These are phyloP conservation scores for Terebella lapidaria DNA, from an alignment of 2,888 invertebrate species.

Conservation along the genomic window DNA sequence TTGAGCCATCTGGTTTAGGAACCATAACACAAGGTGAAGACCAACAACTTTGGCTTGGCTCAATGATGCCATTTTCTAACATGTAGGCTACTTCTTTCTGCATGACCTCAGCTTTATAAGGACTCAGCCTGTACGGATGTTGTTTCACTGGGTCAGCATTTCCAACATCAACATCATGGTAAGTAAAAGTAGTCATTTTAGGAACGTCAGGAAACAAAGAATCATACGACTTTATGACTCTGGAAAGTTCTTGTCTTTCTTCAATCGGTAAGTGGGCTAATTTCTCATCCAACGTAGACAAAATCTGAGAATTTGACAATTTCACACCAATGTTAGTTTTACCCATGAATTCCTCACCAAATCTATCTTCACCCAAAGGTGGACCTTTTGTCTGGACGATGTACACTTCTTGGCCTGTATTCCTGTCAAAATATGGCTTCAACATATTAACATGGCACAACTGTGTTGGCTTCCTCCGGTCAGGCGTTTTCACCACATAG, in stretches of 20 bases:
- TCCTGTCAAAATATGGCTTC: background rate
- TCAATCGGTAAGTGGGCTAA: background rate
- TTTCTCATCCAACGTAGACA: background rate
- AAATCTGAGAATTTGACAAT: background rate
- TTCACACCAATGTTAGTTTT: background rate
- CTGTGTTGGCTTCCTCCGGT: background rate
- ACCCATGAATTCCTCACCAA: background rate
- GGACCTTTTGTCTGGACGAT: too few relatives aligned
- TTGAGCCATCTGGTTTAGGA: constrained; percentile 5
- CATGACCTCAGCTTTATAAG: constrained; percentile 9
- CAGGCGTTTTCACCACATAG: constrained; percentile 1
- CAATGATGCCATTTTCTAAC: constrained; percentile 28
- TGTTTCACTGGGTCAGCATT: background rate
- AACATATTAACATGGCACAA: constrained; percentile 8
- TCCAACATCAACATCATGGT: constrained; percentile 3
- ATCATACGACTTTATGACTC: background rate
- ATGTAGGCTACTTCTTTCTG: constrained; percentile 23
- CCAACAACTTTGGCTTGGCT: constrained; percentile 26
- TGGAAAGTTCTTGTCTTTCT: background rate
- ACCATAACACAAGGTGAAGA: constrained; percentile 26
- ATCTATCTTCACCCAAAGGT: background rate
- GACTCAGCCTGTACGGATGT: constrained; percentile 5
- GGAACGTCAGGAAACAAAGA: background rate
- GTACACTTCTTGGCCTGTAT: too few relatives aligned
- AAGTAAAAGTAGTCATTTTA: background rate